These are phyloP conservation scores for Macrosiphum euphorbiae DNA, from an alignment of 2,888 invertebrate species.

Conservation along the genomic window DNA sequence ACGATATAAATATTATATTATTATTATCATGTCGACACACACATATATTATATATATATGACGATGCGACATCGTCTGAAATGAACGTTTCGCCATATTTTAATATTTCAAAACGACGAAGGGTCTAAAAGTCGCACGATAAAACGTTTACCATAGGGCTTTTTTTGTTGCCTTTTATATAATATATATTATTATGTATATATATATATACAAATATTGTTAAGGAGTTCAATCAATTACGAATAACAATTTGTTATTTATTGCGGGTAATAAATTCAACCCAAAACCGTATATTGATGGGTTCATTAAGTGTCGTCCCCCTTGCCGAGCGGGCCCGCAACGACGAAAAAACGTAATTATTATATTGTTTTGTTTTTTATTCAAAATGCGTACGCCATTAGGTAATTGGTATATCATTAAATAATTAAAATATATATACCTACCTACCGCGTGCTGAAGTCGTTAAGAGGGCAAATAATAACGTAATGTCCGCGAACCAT, in stretches of 20 bases:
- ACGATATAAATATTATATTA: not conserved
- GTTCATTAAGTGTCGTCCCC: constrained; percentile 21
- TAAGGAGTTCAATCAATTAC: constrained; percentile 24
- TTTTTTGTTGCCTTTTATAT: not conserved
- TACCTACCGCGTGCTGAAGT: not conserved
- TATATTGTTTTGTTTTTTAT: constrained; percentile 8
- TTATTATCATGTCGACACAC: not conserved
- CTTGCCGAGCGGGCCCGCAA: not conserved
- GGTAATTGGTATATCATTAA: not conserved
- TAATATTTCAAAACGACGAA: not conserved
- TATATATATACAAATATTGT: not conserved
- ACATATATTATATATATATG: not conserved
- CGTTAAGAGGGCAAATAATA: not conserved
- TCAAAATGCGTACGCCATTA: not conserved
- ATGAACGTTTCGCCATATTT: not conserved
- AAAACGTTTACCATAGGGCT: not conserved
- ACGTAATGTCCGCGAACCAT: not conserved
- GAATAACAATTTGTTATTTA: constrained; percentile 10
- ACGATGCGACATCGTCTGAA: not conserved
- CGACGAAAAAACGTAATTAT: not conserved
- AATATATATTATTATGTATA: too few relatives aligned
- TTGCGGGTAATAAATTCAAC: not conserved
- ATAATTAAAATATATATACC: not conserved
- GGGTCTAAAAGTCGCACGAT: not conserved
- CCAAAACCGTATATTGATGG: constrained; percentile 22